These are phyloP conservation scores for Megaceryle alcyon DNA, from an alignment of 2,797 vertebrate species.

Conservation along the genomic window DNA sequence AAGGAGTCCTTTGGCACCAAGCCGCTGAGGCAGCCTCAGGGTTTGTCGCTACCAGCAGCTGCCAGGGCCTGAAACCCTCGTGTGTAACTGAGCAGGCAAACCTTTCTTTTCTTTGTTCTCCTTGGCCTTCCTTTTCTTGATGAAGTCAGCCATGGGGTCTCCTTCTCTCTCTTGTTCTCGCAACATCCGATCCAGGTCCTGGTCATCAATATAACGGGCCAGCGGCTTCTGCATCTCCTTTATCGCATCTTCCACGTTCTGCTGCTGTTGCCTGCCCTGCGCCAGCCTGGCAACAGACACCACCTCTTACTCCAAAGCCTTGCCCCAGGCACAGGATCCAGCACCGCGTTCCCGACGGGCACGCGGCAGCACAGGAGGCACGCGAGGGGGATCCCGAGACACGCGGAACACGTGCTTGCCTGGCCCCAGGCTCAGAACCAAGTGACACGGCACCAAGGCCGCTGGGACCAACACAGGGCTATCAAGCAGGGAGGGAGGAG, in stretches of 20 bases:
- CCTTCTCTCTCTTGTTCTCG: slow-evolving; percentile 93
- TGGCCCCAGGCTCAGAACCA: not conserved
- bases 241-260: slow-evolving; percentile 88
- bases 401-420: rapidly evolving
- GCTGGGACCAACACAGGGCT: rapidly evolving
- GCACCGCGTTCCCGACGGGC: rapidly evolving
- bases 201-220: slow-evolving; percentile 90
- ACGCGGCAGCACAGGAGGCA: rapidly evolving
- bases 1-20: not conserved
- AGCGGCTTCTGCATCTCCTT: slow-evolving; percentile 92
- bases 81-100: not conserved
- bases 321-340: no score
- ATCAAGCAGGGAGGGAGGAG: not conserved
- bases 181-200: slow-evolving; percentile 93
- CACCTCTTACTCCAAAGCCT: not conserved
- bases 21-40: not conserved
- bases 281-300: slow-evolving; percentile 80
- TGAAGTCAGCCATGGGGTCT: slow-evolving; percentile 94
- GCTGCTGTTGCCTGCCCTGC: slow-evolving; percentile 89
- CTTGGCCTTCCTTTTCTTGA: slow-evolving; percentile 89
- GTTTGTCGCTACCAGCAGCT: rapidly evolving
- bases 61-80: not conserved
- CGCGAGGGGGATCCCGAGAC: not conserved
- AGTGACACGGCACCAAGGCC: rapidly evolving
- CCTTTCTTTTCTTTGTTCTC: slow-evolving; percentile 81